Base-by-base conservation (phyloP, 2,888 invertebrate genomes). In the Plagodis pulveraria region DNA sequence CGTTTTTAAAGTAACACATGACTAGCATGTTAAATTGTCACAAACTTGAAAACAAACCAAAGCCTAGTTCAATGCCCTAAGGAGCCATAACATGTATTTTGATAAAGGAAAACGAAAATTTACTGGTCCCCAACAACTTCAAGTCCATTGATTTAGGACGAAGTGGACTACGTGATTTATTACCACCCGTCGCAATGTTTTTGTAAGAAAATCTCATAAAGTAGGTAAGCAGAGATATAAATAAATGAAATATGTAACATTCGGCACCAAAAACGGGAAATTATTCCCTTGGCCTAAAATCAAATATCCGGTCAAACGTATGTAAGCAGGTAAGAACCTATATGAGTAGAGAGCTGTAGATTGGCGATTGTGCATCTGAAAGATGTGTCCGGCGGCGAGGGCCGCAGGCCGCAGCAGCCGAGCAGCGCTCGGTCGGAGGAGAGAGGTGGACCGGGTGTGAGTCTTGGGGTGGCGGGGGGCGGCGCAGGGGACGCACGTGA, bases 341-440 rank as follows among this genome's bases (percentile, higher is more conserved):
- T 66, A 75, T 69, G 74, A 70, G 65, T 74, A 81, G 76, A 87
- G 86, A 87, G 86, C 86, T 86, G 82, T 86, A 84, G 82, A 82
- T 81, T 81, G 87, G 81, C 79, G 83, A 86, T 86, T 86, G 86
- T 89, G 88, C 87, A 88, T 88, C 78, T 84, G 83, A 82, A 76
- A 84, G 86, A 84, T 81, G 86, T 79, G 85, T 81, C 82, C 84
- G 79, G 83, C 71, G 74, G 78, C 83, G 78, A 80, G 84, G 77
- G 83, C 70, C 74, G 78, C 71, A 73, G 69, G 83, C 70, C 74
- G 78, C 71, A 73, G 69, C 64, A 60, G 69, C 62, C 59, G 43
- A 55, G 63, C 51, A 66, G 67, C 41, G 66, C 60, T 72, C 74
- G 71, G 65, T 74, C 69, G 69, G 42, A 65, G 68, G 72, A 69